phyloP scores from a whole-genome alignment of 2,888 invertebrate genomes.

The Strigamia maritima region DNA sequence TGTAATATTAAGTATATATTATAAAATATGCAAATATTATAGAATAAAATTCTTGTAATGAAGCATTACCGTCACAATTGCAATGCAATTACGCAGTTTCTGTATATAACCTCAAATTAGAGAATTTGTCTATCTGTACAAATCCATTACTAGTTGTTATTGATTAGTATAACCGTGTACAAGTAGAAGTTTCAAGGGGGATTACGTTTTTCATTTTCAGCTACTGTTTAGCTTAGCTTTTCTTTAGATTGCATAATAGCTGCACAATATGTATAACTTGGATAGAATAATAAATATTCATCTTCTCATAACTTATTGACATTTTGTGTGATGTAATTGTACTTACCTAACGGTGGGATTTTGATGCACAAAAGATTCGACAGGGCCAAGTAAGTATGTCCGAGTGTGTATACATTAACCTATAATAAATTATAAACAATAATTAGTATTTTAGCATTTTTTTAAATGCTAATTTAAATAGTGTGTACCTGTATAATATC shows the following conservation, averaged over 20 bases:
- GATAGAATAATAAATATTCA: background rate
- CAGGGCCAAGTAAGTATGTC: conserved; percentile 84
- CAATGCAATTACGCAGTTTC: background rate
- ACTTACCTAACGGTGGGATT: conserved; percentile 77
- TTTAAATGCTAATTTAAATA: background rate
- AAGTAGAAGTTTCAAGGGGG: background rate
- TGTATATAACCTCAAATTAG: background rate
- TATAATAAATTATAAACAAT: conserved; percentile 54
- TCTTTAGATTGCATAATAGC: background rate
- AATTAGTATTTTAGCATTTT: no score
- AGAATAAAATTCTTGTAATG: background rate
- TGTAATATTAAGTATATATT: background rate
- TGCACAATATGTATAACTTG: background rate
- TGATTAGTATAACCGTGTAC: background rate
- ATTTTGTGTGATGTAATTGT: no score
- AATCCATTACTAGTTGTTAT: background rate
- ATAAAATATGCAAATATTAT: background rate
- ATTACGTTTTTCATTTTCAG: background rate
- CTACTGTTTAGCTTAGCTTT: background rate
- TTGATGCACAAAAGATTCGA: conserved; percentile 86
- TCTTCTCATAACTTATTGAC: background rate
- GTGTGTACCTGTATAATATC: conserved; percentile 68
- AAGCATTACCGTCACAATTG: background rate
- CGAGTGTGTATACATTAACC: conserved; percentile 93
- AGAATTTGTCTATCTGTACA: background rate